Conservation (phyloP, 1,140 invertebrate species). For the Nylanderia fulva region DNA sequence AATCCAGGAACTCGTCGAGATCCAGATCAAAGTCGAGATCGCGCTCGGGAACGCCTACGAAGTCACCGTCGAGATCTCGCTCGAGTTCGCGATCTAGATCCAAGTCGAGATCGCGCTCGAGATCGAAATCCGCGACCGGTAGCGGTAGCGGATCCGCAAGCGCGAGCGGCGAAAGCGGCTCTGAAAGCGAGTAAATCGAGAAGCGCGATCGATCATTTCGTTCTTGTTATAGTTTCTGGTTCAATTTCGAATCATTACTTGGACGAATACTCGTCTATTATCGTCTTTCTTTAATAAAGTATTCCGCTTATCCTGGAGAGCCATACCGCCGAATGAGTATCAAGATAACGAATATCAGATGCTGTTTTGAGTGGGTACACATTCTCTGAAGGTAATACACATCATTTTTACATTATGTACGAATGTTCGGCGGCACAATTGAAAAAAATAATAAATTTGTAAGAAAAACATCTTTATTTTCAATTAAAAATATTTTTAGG, state of each 20-base stretch:
- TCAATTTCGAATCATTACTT: not conserved
- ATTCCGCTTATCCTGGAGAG: not conserved
- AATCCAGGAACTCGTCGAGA: slow-evolving; percentile 68
- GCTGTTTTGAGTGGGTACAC: not conserved
- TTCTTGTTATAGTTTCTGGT: no score
- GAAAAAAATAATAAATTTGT: slow-evolving; percentile 11
- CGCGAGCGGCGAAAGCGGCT: slow-evolving; percentile 80
- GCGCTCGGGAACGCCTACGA: slow-evolving; percentile 73
- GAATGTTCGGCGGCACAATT: not conserved
- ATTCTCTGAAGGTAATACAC: not conserved
- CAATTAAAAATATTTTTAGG: no score
- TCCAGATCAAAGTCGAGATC: slow-evolving; percentile 79
- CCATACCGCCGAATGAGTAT: not conserved
- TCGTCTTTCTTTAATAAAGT: not conserved
- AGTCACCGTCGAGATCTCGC: slow-evolving; percentile 78
- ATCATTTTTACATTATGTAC: not conserved
- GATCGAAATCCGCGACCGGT: slow-evolving; percentile 77
- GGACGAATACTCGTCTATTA: not conserved
- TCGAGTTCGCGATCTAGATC: slow-evolving; percentile 78
- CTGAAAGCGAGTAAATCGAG: slow-evolving; percentile 80
- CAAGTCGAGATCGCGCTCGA: slow-evolving; percentile 75
- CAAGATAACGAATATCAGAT: not conserved
- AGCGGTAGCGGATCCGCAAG: slow-evolving; percentile 79
- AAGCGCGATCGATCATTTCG: not conserved
- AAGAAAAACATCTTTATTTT: not conserved